phyloP scores from a whole-genome alignment of 2,113 vertebrate species.

The Pterocles orientalis region DNA sequence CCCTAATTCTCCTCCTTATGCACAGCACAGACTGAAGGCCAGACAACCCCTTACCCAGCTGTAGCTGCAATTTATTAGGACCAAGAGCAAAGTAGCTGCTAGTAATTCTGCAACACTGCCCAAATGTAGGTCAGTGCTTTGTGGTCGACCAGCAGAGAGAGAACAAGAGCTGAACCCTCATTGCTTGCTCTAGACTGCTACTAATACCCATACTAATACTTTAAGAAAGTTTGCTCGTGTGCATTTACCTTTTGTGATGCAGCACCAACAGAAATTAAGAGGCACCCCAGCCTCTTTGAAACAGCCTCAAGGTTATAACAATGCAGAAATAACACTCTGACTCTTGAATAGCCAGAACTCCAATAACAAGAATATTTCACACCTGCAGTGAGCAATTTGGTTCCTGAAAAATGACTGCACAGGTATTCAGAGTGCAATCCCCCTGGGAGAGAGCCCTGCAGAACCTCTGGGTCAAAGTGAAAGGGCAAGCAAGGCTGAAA shows the following conservation, averaged over 20 bases:
- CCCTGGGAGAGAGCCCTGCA: neutral
- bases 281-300: neutral
- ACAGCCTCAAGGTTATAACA: neutral
- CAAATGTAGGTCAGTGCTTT: neutral
- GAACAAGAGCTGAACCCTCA: neutral
- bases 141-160: neutral
- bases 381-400: neutral
- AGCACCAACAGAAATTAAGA: neutral
- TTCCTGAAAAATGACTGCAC: neutral
- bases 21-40: neutral
- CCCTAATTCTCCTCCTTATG: neutral
- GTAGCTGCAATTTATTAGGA: neutral
- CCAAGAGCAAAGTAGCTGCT: neutral
- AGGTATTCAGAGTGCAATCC: neutral
- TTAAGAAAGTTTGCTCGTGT: rapidly evolving
- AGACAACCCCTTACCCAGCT: neutral
- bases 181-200: neutral
- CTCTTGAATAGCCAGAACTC: neutral
- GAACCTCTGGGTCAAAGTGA: neutral
- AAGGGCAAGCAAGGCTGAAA: neutral
- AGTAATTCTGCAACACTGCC: neutral
- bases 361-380: neutral
- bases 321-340: neutral
- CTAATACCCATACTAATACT: neutral
- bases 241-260: neutral